These are phyloP conservation scores for Ramazzottius varieornatus DNA, from an alignment of 2,888 invertebrate species.

Conservation along the genomic window DNA sequence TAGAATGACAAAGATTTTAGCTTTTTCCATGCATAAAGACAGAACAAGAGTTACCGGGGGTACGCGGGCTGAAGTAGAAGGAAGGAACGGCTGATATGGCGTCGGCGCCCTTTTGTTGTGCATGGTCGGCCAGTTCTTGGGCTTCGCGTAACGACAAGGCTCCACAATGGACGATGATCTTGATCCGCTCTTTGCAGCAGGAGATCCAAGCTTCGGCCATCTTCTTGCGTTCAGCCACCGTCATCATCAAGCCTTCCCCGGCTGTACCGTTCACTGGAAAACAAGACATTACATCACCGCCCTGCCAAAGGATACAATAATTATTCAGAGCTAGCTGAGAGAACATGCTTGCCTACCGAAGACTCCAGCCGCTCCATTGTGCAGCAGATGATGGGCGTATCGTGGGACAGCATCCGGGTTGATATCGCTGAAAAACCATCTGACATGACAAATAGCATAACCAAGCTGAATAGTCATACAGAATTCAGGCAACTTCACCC, in stretches of 20 bases:
- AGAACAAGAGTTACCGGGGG: constrained; percentile 13
- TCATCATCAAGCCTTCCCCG: constrained; percentile 43
- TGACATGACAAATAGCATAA: no score
- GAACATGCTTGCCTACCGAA: constrained; percentile 29
- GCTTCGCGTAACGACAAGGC: constrained; percentile 12
- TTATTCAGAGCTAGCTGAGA: background rate
- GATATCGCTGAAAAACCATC: constrained; percentile 17
- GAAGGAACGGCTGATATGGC: constrained; percentile 19
- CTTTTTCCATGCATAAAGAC: background rate
- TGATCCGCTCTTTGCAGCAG: background rate
- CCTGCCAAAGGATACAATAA: no score
- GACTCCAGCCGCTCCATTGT: constrained; percentile 36
- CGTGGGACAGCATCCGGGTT: constrained; percentile 31
- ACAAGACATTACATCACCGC: no score
- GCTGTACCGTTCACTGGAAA: constrained; percentile 45
- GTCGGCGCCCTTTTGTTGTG: constrained; percentile 15
- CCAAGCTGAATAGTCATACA: no score
- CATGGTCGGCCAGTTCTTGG: constrained; percentile 16
- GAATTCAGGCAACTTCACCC: constrained; percentile 22
- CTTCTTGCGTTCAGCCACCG: constrained; percentile 37
- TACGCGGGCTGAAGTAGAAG: constrained; percentile 17
- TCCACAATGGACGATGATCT: constrained; percentile 13
- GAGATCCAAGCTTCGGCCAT: constrained; percentile 32
- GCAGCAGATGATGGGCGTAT: constrained; percentile 37
- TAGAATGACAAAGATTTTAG: background rate